Conservation (phyloP, 2,888 invertebrate genomes). For the Allygus modestus region DNA sequence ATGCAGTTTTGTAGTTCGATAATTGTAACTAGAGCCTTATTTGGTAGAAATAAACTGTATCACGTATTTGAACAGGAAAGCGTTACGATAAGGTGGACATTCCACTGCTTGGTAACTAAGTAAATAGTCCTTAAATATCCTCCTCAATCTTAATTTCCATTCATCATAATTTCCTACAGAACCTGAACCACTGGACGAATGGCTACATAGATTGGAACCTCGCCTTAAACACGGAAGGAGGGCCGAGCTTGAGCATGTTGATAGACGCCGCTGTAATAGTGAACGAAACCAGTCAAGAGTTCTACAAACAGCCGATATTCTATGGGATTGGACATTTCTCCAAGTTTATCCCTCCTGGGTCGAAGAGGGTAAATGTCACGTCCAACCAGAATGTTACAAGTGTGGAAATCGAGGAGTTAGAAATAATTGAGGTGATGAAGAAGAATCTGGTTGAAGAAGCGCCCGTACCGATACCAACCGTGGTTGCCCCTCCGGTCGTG, state of each 20-base stretch:
- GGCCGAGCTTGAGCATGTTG: conserved; percentile 87
- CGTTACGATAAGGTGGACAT: no score
- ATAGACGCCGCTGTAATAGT: conserved; percentile 10
- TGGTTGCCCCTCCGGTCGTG: background rate
- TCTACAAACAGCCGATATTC: conserved; percentile 37
- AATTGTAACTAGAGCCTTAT: no score
- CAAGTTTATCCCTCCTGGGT: conserved; percentile 17
- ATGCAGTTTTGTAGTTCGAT: no score
- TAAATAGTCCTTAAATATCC: no score
- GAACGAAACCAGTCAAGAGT: conserved; percentile 15
- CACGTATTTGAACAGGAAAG: no score
- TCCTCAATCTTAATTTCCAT: no score
- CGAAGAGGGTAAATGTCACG: background rate
- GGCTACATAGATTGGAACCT: conserved; percentile 97
- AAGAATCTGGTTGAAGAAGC: no score
- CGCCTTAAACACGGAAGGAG: conserved; percentile 84
- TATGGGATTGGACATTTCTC: conserved; percentile 24
- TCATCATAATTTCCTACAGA: conserved; percentile 75
- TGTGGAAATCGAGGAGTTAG: no score
- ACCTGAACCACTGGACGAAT: conserved; percentile 84
- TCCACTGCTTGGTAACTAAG: no score
- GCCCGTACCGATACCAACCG: background rate
- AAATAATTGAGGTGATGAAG: no score
- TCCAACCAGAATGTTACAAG: background rate
- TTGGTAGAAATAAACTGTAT: no score